Percentiles rank a stretch among this genome's conserved stretches.
These are phyloP conservation scores for Aphis craccivora DNA, from an alignment of 1,140 invertebrate genomes.

Conservation along the genomic window DNA sequence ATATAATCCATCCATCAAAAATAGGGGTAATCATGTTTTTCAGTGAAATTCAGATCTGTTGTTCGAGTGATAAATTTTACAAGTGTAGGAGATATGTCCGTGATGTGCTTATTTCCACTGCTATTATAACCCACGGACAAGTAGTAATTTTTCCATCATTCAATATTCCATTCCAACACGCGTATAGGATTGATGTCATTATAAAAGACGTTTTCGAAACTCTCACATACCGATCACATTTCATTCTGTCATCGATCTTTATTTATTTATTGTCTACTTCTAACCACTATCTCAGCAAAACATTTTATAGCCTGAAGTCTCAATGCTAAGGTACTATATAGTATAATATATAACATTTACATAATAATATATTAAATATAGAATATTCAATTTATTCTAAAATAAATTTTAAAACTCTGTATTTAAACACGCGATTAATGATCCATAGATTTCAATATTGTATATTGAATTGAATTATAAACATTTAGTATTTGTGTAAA, in stretches of 20 bases:
- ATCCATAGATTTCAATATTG: neutral
- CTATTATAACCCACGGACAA: neutral
- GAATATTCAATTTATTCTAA: neutral
- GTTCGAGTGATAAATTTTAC: slow-evolving; percentile 50
- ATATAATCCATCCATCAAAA: slow-evolving; percentile 31
- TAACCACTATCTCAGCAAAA: neutral
- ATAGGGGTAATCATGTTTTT: slow-evolving; percentile 13
- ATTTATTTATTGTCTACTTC: neutral
- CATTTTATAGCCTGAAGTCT: neutral
- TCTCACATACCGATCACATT: slow-evolving; percentile 34
- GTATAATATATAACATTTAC: too few species aligned
- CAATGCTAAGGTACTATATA: neutral
- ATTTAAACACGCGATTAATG: neutral
- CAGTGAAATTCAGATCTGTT: neutral
- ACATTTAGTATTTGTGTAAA: neutral
- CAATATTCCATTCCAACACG: slow-evolving; percentile 34
- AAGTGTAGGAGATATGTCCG: neutral
- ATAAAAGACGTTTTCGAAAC: slow-evolving; percentile 27
- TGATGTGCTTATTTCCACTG: neutral
- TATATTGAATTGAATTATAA: neutral
- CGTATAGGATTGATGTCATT: slow-evolving; percentile 31
- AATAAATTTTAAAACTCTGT: neutral
- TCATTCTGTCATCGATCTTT: slow-evolving; percentile 25
- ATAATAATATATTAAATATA: too few species aligned
- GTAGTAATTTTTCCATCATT: slow-evolving; percentile 26